Percentiles rank a stretch among this genome's conserved stretches.
Evolutionary conservation across 2,888 invertebrate species (phyloP).

Genomic region (Miltochrista miniata): DNA sequence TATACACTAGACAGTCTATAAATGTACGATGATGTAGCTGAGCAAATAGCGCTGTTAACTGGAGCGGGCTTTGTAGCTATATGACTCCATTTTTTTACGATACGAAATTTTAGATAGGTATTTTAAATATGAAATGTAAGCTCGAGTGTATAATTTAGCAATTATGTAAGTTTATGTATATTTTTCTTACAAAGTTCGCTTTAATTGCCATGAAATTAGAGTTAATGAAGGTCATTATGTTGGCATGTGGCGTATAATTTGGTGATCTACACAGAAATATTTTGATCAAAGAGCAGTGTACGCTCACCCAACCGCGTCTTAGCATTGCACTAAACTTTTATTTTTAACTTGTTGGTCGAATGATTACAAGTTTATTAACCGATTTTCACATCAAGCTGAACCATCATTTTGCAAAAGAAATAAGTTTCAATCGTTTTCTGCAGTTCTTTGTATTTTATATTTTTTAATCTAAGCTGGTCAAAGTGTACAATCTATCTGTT

Average conservation of each 20-base stretch:
- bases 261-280: constrained; percentile 5
- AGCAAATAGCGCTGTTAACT: constrained; percentile 1
- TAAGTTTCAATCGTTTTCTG: too few species aligned
- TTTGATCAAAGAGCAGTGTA: constrained; percentile 21
- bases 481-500: too few species aligned
- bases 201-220: constrained; percentile 13
- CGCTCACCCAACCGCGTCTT: constrained; percentile 14
- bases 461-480: too few species aligned
- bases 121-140: background rate
- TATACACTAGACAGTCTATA: constrained; percentile 7
- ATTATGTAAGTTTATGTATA: constrained; percentile 4
- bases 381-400: background rate
- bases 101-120: background rate
- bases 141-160: constrained; percentile 2
- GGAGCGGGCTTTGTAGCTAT: background rate
- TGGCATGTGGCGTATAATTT: constrained; percentile 7
- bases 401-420: background rate
- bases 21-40: constrained; percentile 5
- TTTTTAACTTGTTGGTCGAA: constrained; percentile 4
- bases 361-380: constrained; percentile 1
- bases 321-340: background rate
- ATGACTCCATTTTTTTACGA: background rate
- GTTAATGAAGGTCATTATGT: constrained; percentile 5
- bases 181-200: constrained; percentile 4
- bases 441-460: too few species aligned